Evolutionary conservation across 2,888 invertebrate genomes (phyloP).

Genomic region (Diogma glabrata): DNA sequence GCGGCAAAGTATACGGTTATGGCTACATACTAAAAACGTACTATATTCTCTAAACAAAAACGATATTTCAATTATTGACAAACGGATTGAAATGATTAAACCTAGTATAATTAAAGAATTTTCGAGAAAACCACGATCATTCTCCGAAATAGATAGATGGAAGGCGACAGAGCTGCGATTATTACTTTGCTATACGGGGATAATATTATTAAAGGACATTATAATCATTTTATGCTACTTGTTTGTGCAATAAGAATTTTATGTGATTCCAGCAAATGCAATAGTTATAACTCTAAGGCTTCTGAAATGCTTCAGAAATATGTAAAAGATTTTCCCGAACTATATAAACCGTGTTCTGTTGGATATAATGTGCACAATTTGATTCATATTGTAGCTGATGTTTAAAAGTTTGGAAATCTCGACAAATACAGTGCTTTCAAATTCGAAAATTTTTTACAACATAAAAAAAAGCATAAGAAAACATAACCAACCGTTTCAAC

Average conservation of each 20-base stretch:
- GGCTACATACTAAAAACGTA: background rate
- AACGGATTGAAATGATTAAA: background rate
- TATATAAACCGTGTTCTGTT: background rate
- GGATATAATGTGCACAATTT: slow-evolving; percentile 12
- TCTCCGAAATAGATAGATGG: background rate
- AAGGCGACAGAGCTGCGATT: background rate
- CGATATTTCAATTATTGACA: background rate
- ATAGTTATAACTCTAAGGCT: slow-evolving; percentile 4
- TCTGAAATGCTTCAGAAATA: background rate
- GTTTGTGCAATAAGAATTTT: background rate
- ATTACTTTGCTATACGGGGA: background rate
- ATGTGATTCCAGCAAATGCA: background rate
- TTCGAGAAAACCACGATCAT: background rate
- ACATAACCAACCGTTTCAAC: background rate
- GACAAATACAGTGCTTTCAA: slow-evolving; percentile 9
- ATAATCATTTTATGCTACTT: background rate
- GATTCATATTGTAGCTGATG: slow-evolving; percentile 8
- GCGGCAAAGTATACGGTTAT: background rate
- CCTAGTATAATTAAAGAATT: background rate
- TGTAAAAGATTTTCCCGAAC: slow-evolving; percentile 3
- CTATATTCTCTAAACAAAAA: background rate
- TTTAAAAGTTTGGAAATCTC: slow-evolving; percentile 8
- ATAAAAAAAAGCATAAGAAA: background rate
- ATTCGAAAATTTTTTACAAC: slow-evolving; percentile 5
- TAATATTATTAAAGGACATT: background rate